Evolutionary conservation across 2,797 vertebrate species (phyloP).

Genomic region (Agapornis canus): DNA sequence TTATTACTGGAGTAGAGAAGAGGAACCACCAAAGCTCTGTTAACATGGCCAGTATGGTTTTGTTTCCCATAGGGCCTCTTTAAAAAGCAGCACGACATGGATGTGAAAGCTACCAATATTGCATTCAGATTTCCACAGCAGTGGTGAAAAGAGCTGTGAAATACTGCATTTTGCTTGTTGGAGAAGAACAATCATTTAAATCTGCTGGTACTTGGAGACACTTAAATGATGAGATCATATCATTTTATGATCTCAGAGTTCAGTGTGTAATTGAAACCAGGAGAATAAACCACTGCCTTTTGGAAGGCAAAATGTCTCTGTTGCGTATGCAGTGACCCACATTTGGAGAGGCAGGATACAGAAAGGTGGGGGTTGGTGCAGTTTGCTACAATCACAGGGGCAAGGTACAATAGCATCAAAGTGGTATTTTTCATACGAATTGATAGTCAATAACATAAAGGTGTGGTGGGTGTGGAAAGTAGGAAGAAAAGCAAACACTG

Average conservation of each 20-base stretch:
- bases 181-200: not conserved
- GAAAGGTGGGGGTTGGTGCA: not conserved
- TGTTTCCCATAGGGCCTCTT: not conserved
- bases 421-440: not conserved
- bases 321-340: not conserved
- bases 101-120: not conserved
- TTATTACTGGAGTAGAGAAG: not conserved
- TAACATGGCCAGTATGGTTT: not conserved
- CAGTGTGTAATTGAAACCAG: not conserved
- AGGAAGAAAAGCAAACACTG: not conserved
- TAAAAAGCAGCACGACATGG: not conserved
- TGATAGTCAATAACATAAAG: not conserved
- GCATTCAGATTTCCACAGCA: not conserved
- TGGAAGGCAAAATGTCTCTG: not conserved
- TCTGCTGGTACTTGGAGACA: not conserved
- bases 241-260: slow-evolving; percentile 8
- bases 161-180: not conserved
- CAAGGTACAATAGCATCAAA: not conserved
- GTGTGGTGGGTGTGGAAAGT: not conserved
- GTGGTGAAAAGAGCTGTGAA: not conserved
- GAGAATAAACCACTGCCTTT: not conserved
- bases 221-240: not conserved
- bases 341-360: not conserved
- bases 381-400: not conserved
- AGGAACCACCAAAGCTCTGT: not conserved